These are phyloP conservation scores for Philonicus albiceps DNA, from an alignment of 2,888 invertebrate genomes.

Conservation along the genomic window DNA sequence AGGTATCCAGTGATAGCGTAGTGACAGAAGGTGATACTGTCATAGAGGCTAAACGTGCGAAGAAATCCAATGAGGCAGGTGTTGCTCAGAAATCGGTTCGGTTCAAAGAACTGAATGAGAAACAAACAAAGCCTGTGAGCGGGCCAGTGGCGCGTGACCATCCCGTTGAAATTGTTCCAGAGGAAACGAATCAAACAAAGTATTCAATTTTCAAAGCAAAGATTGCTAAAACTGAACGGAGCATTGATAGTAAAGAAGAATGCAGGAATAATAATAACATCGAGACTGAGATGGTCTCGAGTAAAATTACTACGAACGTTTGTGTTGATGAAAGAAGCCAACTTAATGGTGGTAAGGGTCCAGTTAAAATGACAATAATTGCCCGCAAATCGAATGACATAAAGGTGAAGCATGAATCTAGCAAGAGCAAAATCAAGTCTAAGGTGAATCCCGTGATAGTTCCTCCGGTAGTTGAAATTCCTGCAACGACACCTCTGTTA, in stretches of 20 bases:
- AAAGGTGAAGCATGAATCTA: conserved; percentile 45
- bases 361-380: conserved; percentile 54
- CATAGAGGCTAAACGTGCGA: conserved; percentile 50
- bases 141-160: neutral
- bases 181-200: neutral
- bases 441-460: neutral
- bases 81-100: conserved; percentile 20
- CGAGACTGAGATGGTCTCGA: conserved; percentile 25
- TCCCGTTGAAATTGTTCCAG: neutral
- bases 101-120: conserved; percentile 29
- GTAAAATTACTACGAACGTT: conserved; percentile 48
- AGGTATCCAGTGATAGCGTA: conserved; percentile 36
- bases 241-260: neutral
- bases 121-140: neutral
- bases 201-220: conserved; percentile 39
- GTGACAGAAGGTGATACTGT: conserved; percentile 33
- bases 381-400: conserved; percentile 52
- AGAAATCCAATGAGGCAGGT: conserved; percentile 44
- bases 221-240: neutral
- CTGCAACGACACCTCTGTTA: neutral
- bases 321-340: conserved; percentile 49
- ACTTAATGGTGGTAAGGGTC: conserved; percentile 52
- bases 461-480: neutral
- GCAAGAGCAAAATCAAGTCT: neutral
- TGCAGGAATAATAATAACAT: conserved; percentile 39